phyloP scores from a whole-genome alignment of 2,113 vertebrate genomes.

The Falcunculus frontatus region DNA sequence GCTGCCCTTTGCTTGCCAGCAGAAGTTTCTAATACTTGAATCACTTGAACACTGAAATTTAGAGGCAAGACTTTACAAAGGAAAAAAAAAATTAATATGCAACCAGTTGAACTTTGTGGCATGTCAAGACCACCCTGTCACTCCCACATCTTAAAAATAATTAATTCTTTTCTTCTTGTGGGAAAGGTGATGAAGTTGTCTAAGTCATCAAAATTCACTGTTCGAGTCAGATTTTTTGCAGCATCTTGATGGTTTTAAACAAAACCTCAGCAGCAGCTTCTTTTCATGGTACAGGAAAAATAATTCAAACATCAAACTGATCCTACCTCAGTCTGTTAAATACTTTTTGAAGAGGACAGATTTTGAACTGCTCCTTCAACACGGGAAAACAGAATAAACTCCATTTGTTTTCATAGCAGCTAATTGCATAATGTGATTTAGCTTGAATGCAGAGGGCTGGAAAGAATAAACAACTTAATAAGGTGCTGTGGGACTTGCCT shows the following conservation, averaged over 20 bases:
- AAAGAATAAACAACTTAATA: constrained; percentile 74
- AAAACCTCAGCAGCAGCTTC: neutral
- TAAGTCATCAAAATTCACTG: neutral
- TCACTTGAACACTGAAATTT: neutral
- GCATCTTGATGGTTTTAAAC: neutral
- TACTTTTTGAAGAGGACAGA: neutral
- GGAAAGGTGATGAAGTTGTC: neutral
- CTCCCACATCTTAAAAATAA: neutral
- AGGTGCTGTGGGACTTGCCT: constrained; percentile 58
- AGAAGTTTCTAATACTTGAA: neutral
- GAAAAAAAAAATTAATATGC: neutral
- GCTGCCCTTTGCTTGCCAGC: neutral
- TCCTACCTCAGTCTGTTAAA: neutral
- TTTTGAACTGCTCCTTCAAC: neutral
- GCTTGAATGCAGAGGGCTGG: constrained; percentile 24
- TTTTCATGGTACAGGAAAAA: neutral
- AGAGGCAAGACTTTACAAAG: neutral
- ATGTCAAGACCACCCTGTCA: neutral
- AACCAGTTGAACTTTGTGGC: neutral
- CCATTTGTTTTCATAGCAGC: constrained; percentile 31
- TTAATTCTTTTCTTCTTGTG: neutral
- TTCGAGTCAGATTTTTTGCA: neutral
- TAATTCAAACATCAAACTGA: neutral
- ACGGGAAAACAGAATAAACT: neutral
- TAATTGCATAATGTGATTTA: constrained; percentile 33